Evolutionary conservation across 2,797 vertebrate genomes (phyloP), one percentile per base, ranked within the genome.

Genomic region (Acipenser ruthenus): DNA sequence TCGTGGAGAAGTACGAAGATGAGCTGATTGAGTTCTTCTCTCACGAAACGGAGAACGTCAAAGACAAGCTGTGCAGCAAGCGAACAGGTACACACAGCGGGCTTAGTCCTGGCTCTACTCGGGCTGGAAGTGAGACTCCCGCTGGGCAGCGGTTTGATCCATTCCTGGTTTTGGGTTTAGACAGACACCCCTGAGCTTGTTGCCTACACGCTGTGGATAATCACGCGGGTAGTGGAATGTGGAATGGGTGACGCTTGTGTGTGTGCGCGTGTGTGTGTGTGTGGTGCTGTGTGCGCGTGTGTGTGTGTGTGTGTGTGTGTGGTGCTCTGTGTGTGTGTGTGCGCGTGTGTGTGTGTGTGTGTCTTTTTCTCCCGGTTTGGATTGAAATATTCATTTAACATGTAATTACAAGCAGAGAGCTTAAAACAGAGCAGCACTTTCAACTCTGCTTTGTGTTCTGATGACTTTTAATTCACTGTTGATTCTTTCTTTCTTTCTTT

Each of bases 11-110:
- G 48, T 83, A 96, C 0, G 96, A 99, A 80, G 96, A 99, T 1
- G 96, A 99, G 71, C 85, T 99, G 56, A 93, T 98, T 7, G 95
- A 98, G 72, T 94, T 98, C 69, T 96, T 99, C 1, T 88, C 93
- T 51, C 93, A 90, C 6, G 91, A 97, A 78, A 87, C 85, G 0
- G 92, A 96, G 60, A 96, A 97, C 1, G 89, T 98, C 69, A 98
- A 98, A 85, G 96, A 98, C 80, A 92, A 88, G 75, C 91, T 99
- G 60, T 99, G 96, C 83, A 99, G 96, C 86, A 95, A 92, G 75
- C 87, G 94, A 65, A 98, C 96, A 65, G 96, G 96, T 96, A 81
- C 76, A 70, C 55, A 66, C 47, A 8, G 6, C 10, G 1, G 10
- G 50, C 11, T 9, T 12, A 1, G 8, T 15, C 6, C 10, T 50